Conservation (phyloP, 2,797 vertebrate genomes). For the Poeciliopsis turneri region DNA sequence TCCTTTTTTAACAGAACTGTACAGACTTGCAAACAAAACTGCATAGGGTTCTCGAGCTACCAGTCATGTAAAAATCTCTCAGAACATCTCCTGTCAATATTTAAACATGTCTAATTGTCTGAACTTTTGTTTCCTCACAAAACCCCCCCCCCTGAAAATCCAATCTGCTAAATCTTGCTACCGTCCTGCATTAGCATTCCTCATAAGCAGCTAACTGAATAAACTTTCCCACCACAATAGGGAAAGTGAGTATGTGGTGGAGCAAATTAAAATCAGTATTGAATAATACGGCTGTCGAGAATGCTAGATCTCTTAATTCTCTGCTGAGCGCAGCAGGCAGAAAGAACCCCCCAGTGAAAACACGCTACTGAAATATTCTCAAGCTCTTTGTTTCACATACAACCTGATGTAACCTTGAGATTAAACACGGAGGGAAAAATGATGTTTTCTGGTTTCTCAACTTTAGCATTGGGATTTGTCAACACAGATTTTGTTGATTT, state of each 20-base stretch:
- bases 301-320: slow-evolving; percentile 40
- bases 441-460: slow-evolving; percentile 31
- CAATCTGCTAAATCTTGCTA: slow-evolving; percentile 4
- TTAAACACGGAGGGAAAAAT: slow-evolving; percentile 33
- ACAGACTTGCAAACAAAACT: not conserved
- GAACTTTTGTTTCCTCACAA: slow-evolving; percentile 15
- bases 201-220: slow-evolving; percentile 17
- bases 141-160: not conserved
- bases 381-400: slow-evolving; percentile 31
- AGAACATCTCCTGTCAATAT: not conserved
- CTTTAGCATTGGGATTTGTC: slow-evolving; percentile 4
- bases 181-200: slow-evolving; percentile 11
- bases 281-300: slow-evolving; percentile 25
- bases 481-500: not conserved
- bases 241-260: slow-evolving; percentile 6
- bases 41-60: not conserved
- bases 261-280: slow-evolving; percentile 38
- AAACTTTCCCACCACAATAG: slow-evolving; percentile 6
- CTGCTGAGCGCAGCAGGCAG: slow-evolving; percentile 16
- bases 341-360: slow-evolving; percentile 20
- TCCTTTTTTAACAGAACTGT: not conserved
- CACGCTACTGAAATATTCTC: slow-evolving; percentile 32
- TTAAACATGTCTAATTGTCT: slow-evolving; percentile 9
- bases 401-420: slow-evolving; percentile 45
- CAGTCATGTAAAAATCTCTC: slow-evolving; percentile 2